phyloP scores from a whole-genome alignment of 2,113 vertebrate species.

The Bostrychus sinensis region DNA sequence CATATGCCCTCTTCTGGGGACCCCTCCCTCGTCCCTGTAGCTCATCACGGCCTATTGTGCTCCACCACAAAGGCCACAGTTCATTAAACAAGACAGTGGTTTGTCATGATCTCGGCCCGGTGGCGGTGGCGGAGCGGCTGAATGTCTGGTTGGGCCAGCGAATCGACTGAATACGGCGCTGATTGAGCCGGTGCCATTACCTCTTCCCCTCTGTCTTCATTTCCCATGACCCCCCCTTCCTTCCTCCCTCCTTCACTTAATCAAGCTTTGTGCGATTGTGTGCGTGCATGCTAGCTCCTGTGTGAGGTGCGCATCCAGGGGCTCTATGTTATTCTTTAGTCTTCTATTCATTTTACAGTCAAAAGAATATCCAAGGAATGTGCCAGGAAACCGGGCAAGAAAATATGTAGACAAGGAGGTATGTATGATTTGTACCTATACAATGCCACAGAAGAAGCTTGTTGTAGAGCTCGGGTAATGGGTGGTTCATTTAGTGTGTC shows the following conservation, averaged over 20 bases:
- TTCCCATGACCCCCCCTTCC: conserved; percentile 32
- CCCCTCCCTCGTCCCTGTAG: conserved; percentile 80
- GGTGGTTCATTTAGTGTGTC: not conserved
- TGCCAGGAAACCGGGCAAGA: conserved; percentile 99
- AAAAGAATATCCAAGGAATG: conserved; percentile 99
- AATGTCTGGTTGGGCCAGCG: conserved; percentile 52
- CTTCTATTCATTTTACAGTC: conserved; percentile 99
- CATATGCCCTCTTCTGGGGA: conserved; percentile 24
- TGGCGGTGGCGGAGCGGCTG: conserved; percentile 67
- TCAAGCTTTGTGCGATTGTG: conserved; percentile 29
- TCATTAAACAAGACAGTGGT: conserved; percentile 74
- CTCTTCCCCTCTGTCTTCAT: conserved; percentile 40
- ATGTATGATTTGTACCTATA: conserved; percentile 86
- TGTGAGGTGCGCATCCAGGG: conserved; percentile 86
- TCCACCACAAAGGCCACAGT: conserved; percentile 84
- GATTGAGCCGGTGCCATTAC: conserved; percentile 63
- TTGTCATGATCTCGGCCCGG: conserved; percentile 64
- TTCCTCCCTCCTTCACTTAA: conserved; percentile 73
- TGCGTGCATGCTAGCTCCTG: conserved; percentile 88
- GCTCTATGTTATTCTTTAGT: conserved; percentile 99
- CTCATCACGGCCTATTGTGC: conserved; percentile 89
- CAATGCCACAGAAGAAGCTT: conserved; percentile 35
- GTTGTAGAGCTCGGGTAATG: not conserved
- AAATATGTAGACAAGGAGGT: conserved; percentile 99
- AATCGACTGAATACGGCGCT: conserved; percentile 57